These are phyloP conservation scores for Agelaius tricolor DNA, from an alignment of 2,113 vertebrate species.

Conservation along the genomic window DNA sequence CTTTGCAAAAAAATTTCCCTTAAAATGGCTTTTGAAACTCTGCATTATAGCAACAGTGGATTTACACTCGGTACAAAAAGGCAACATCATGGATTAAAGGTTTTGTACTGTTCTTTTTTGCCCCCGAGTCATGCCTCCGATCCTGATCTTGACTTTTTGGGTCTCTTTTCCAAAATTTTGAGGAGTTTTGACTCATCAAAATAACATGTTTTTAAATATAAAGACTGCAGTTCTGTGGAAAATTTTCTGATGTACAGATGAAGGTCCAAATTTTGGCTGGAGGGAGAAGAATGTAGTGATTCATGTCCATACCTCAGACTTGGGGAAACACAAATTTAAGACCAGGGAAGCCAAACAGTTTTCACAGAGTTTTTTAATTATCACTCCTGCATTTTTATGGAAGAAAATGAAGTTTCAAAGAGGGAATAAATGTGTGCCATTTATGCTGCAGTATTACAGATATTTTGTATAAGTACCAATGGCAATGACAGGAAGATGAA, in stretches of 20 bases:
- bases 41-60: background rate
- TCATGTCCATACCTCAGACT: background rate
- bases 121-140: fast-evolving
- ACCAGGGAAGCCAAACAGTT: background rate
- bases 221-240: background rate
- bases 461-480: background rate
- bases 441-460: background rate
- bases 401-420: background rate
- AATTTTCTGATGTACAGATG: background rate
- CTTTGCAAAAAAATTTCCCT: background rate
- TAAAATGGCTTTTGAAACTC: background rate
- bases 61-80: background rate
- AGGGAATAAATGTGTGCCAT: background rate
- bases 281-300: background rate
- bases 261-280: background rate
- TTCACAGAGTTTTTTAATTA: background rate
- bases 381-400: background rate
- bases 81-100: background rate
- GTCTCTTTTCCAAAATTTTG: background rate
- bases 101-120: background rate
- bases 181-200: background rate
- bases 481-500: background rate
- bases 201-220: background rate
- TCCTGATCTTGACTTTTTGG: background rate
- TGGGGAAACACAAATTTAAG: background rate